Evolutionary conservation across 2,797 vertebrate genomes (phyloP).

Genomic region (Spondyliosoma cantharus): DNA sequence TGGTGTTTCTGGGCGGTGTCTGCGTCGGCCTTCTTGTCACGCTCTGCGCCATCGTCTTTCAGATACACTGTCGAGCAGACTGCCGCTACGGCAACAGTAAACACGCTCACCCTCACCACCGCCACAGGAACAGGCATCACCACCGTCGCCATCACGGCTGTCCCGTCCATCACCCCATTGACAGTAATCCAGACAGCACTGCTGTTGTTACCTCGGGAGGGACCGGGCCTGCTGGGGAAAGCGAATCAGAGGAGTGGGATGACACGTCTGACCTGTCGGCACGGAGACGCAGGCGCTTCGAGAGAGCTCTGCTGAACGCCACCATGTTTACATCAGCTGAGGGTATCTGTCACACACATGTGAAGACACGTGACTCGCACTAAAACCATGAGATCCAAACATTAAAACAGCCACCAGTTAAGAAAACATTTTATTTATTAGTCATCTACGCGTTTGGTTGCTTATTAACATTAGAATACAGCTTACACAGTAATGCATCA

Average conservation of each 20-base stretch:
- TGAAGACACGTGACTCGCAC: neutral
- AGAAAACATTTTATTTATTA: neutral
- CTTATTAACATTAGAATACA: neutral
- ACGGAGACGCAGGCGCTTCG: constrained; percentile 89
- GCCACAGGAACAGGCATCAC: constrained; percentile 62
- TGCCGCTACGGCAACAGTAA: constrained; percentile 83
- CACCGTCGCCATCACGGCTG: constrained; percentile 59
- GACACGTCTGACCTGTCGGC: constrained; percentile 87
- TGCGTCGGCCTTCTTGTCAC: constrained; percentile 91
- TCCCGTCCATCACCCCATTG: constrained; percentile 54
- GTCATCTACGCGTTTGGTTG: neutral
- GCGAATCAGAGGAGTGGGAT: constrained; percentile 87
- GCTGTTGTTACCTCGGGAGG: constrained; percentile 70
- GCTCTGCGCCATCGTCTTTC: constrained; percentile 89
- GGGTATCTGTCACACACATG: constrained; percentile 58
- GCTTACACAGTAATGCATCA: neutral
- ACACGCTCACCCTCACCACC: constrained; percentile 62
- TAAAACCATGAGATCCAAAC: neutral
- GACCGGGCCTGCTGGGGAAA: constrained; percentile 76
- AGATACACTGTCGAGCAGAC: constrained; percentile 91
- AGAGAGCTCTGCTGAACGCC: constrained; percentile 89
- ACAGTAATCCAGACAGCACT: constrained; percentile 72
- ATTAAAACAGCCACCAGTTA: neutral
- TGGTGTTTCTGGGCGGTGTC: constrained; percentile 93
- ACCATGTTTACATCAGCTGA: constrained; percentile 90